Conservation (phyloP, 2,888 invertebrate species). For the Galerucella pusilla region DNA sequence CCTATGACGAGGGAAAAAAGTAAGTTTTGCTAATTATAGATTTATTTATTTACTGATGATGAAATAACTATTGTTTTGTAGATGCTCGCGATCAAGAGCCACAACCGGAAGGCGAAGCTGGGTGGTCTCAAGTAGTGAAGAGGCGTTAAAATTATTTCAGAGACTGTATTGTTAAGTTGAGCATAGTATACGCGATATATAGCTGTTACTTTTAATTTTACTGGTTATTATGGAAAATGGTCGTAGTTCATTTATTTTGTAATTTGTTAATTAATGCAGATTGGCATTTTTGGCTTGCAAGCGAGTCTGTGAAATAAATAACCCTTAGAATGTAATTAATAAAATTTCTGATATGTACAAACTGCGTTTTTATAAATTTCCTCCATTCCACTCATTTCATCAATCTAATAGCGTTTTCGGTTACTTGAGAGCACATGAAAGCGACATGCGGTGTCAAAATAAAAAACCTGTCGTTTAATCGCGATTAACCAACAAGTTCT, state of each 20-base stretch:
- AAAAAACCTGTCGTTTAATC: too few species aligned
- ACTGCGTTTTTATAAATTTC: not conserved
- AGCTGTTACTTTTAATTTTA: slow-evolving; percentile 44
- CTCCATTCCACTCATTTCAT: too few species aligned
- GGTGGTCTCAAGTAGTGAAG: slow-evolving; percentile 58
- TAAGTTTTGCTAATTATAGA: slow-evolving; percentile 49
- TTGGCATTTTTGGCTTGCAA: slow-evolving; percentile 36
- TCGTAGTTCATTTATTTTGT: slow-evolving; percentile 37
- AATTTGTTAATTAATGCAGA: slow-evolving; percentile 36
- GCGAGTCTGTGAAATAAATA: slow-evolving; percentile 30
- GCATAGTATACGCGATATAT: slow-evolving; percentile 18
- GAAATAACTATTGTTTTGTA: slow-evolving; percentile 37
- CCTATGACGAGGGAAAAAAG: slow-evolving; percentile 58
- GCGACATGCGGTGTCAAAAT: too few species aligned
- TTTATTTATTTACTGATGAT: slow-evolving; percentile 20
- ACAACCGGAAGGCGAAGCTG: slow-evolving; percentile 58
- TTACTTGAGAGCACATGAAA: too few species aligned
- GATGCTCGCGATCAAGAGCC: slow-evolving; percentile 54
- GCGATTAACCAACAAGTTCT: too few species aligned
- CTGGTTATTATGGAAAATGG: slow-evolving; percentile 56
- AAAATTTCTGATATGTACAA: slow-evolving; percentile 30
- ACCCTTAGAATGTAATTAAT: slow-evolving; percentile 39
- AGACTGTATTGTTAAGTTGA: slow-evolving; percentile 9
- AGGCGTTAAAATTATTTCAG: slow-evolving; percentile 53
- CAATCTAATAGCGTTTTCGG: too few species aligned